Evolutionary conservation across 2,113 vertebrate species (phyloP).

Genomic region (Pedionomus torquatus): DNA sequence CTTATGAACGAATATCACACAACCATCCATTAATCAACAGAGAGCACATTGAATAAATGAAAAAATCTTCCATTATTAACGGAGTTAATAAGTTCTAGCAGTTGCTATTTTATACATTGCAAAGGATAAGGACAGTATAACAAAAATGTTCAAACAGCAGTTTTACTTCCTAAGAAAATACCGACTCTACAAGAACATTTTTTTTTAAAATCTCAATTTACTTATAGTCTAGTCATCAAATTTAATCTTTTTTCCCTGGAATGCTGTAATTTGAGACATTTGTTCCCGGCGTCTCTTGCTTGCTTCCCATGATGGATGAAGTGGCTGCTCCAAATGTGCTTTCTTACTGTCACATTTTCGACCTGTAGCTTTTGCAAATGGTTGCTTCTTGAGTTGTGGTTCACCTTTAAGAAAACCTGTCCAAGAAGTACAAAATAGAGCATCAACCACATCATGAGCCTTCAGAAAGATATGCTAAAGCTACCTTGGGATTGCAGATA

Average conservation of each 20-base stretch:
- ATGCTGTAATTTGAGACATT: conserved; percentile 86
- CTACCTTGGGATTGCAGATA: neutral
- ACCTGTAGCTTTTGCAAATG: conserved; percentile 26
- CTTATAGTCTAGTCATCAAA: conserved; percentile 82
- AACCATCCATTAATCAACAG: neutral
- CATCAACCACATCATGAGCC: neutral
- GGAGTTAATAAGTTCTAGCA: neutral
- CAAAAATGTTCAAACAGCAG: neutral
- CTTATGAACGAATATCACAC: neutral
- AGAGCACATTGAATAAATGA: neutral
- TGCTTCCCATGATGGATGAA: conserved; percentile 98
- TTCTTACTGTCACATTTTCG: conserved; percentile 27
- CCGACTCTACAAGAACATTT: neutral
- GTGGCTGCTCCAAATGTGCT: conserved; percentile 70
- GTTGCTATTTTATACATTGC: neutral
- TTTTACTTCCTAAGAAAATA: neutral
- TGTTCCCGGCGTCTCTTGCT: conserved; percentile 91
- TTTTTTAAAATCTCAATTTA: neutral
- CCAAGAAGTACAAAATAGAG: neutral
- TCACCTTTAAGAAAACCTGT: conserved; percentile 68
- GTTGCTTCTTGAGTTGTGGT: conserved; percentile 35
- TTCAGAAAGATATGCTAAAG: neutral
- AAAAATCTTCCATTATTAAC: neutral
- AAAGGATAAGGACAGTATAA: neutral
- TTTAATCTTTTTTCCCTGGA: conserved; percentile 95